phyloP scores from a whole-genome alignment of 2,797 vertebrate genomes.

The Apogon hyalosoma region DNA sequence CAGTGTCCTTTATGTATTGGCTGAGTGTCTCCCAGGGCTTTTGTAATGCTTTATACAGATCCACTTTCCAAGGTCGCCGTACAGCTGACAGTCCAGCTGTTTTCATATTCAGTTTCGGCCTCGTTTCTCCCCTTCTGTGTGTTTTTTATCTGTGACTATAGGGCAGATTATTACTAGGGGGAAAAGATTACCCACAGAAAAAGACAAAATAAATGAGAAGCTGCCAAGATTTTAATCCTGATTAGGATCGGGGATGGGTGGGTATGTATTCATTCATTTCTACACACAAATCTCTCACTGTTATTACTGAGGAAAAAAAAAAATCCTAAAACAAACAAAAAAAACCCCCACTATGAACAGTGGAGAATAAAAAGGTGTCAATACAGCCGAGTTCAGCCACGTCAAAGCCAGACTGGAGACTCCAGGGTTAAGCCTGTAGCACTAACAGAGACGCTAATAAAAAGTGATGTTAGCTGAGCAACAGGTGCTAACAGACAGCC shows the following conservation, averaged over 20 bases:
- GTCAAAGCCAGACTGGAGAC: constrained; percentile 3
- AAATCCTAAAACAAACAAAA: background rate
- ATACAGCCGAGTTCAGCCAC: background rate
- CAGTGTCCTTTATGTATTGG: constrained; percentile 79
- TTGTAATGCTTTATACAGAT: constrained; percentile 85
- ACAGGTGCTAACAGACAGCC: constrained; percentile 35
- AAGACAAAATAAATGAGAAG: constrained; percentile 63
- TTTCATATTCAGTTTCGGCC: constrained; percentile 83
- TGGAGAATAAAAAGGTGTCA: background rate
- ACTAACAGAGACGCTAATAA: constrained; percentile 36
- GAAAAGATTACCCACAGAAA: constrained; percentile 73
- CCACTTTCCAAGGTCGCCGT: constrained; percentile 79
- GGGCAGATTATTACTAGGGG: constrained; percentile 75
- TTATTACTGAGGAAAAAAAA: constrained; percentile 8
- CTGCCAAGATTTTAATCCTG: constrained; percentile 74
- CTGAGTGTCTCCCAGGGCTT: constrained; percentile 77
- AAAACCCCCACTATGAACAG: background rate
- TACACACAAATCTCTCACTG: constrained; percentile 13
- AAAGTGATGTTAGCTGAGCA: constrained; percentile 44
- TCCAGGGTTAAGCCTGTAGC: constrained; percentile 9
- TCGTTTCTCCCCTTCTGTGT: constrained; percentile 55
- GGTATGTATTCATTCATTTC: constrained; percentile 11
- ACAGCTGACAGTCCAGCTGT: constrained; percentile 83
- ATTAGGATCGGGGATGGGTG: constrained; percentile 30
- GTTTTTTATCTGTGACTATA: constrained; percentile 72